phyloP scores from a whole-genome alignment of 37 sponge, comb jelly and placozoan species.

The Axinella damicornis region DNA sequence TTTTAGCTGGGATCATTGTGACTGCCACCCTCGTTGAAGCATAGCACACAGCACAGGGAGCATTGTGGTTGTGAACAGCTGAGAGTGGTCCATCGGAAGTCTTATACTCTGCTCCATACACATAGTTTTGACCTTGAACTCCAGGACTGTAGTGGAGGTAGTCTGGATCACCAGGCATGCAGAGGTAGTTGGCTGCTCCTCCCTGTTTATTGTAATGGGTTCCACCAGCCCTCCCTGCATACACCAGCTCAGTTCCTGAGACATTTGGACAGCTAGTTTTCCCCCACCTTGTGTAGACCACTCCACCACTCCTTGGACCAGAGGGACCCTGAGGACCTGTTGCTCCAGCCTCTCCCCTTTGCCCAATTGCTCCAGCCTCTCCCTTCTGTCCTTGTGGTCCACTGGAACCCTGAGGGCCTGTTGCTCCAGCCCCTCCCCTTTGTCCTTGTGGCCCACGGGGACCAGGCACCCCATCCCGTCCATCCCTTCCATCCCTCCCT shows the following conservation, averaged over 20 bases:
- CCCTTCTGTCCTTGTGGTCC: no score
- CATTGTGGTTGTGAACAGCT: background rate
- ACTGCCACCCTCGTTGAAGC: conserved; percentile 10
- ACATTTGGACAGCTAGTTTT: conserved; percentile 27
- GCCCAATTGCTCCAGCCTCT: background rate
- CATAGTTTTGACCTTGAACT: conserved; percentile 7
- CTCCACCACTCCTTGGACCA: conserved; percentile 17
- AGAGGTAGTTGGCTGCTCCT: conserved; percentile 53
- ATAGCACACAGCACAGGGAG: conserved; percentile 60
- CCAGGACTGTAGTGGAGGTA: conserved; percentile 30
- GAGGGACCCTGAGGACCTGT: conserved; percentile 28
- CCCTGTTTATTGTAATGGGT: background rate
- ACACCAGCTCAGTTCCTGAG: conserved; percentile 37
- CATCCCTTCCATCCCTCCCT: conserved; percentile 56
- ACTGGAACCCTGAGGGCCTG: no score
- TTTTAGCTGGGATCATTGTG: conserved; percentile 34
- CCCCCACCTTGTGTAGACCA: conserved; percentile 39
- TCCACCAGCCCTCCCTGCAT: conserved; percentile 17
- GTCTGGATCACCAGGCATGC: conserved; percentile 43
- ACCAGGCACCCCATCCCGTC: no score
- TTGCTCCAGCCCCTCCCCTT: no score
- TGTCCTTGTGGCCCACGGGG: no score
- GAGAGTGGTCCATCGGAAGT: background rate
- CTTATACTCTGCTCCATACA: conserved; percentile 59
- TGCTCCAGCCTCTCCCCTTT: background rate